Conservation (phyloP, 1,140 invertebrate species). For the Sitophilus oryzae region DNA sequence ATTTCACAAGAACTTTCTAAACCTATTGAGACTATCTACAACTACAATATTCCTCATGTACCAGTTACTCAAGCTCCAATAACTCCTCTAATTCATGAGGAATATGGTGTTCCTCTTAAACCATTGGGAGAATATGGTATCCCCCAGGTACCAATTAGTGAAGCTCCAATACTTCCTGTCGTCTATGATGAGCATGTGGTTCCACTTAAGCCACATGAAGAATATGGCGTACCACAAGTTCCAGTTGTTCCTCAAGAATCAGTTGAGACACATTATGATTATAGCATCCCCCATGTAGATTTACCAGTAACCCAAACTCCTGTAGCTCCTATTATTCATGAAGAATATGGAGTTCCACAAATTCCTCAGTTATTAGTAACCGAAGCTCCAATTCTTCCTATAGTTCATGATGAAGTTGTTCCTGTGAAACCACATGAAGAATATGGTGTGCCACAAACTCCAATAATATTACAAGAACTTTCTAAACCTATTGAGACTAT, state of each 20-base stretch:
- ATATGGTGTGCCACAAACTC: no score
- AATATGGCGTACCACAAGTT: background rate
- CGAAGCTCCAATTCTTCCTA: no score
- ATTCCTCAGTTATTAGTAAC: no score
- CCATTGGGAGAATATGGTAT: background rate
- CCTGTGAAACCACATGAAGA: background rate
- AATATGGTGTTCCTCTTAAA: background rate
- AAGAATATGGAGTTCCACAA: slow-evolving; percentile 1
- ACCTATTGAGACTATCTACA: background rate
- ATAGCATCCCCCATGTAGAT: background rate
- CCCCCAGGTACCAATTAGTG: background rate
- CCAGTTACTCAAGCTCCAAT: background rate
- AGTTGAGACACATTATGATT: background rate
- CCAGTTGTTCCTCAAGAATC: background rate
- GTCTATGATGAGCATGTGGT: background rate
- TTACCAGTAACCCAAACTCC: background rate
- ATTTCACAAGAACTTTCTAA: background rate
- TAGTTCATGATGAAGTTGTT: background rate
- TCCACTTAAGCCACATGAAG: background rate
- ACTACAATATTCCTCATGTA: background rate
- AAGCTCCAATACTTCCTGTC: background rate
- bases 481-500: background rate
- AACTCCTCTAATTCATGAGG: background rate
- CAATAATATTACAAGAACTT: no score
- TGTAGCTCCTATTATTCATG: slow-evolving; percentile 8